Percentiles rank a stretch among this genome's conserved stretches.
Evolutionary conservation across 2,797 vertebrate genomes (phyloP).

Genomic region (Menidia menidia): DNA sequence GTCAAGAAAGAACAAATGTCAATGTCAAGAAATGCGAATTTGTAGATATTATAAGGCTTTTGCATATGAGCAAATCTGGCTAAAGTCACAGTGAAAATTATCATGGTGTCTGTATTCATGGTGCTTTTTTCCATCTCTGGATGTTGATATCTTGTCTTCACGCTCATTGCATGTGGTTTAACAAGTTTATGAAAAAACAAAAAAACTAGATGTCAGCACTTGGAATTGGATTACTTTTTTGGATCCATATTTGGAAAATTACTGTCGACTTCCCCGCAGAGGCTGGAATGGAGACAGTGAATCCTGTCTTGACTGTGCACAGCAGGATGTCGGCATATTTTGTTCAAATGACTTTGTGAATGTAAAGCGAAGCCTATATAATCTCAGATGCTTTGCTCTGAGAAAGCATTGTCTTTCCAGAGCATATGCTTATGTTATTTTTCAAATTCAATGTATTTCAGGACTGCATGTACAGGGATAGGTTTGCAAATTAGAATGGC

Average conservation of each 20-base stretch:
- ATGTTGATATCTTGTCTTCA: constrained; percentile 2
- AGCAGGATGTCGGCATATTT: constrained; percentile 25
- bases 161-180: background rate
- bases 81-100: constrained; percentile 19
- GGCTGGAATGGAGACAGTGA: constrained; percentile 1
- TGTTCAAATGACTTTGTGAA: constrained; percentile 18
- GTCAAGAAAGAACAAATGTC: too few relatives aligned
- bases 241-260: constrained; percentile 21
- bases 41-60: constrained; percentile 2
- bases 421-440: constrained; percentile 6
- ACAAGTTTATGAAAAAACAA: background rate
- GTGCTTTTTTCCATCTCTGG: constrained; percentile 10
- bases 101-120: constrained; percentile 12
- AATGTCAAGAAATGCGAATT: background rate
- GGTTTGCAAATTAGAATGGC: background rate
- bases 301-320: constrained; percentile 4
- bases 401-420: constrained; percentile 25
- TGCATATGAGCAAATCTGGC: background rate
- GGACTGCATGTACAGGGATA: background rate
- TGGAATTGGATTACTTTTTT: constrained; percentile 9
- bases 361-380: constrained; percentile 32
- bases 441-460: background rate
- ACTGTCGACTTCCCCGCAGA: constrained; percentile 5
- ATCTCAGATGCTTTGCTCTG: constrained; percentile 18
- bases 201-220: background rate